Evolutionary conservation across 2,797 vertebrate species (phyloP).

Genomic region (Aplochiton taeniatus): DNA sequence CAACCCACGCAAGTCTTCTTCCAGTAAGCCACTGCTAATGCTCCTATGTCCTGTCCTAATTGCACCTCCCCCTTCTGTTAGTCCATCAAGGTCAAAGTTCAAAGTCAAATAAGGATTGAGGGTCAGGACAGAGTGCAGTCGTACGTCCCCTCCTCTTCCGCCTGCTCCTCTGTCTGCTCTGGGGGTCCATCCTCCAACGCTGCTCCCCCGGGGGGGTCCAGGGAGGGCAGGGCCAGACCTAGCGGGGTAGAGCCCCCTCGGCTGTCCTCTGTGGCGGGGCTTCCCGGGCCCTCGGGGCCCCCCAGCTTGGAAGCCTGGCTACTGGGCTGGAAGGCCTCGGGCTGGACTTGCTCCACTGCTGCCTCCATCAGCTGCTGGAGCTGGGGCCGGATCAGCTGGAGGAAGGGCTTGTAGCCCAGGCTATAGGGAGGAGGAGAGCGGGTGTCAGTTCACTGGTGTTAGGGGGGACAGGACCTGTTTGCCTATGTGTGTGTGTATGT

Average conservation of each 20-base stretch:
- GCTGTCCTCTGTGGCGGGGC: constrained; percentile 79
- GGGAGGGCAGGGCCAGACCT: constrained; percentile 71
- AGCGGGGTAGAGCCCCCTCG: constrained; percentile 72
- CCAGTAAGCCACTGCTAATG: constrained; percentile 35
- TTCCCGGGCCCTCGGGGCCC: constrained; percentile 67
- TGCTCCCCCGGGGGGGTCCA: constrained; percentile 55
- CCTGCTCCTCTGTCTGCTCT: constrained; percentile 78
- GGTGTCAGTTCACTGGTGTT: background rate
- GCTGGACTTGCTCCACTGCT: constrained; percentile 81
- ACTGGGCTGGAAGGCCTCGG: constrained; percentile 87
- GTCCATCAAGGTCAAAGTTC: constrained; percentile 33
- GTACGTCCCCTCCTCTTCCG: constrained; percentile 85
- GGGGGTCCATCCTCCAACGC: constrained; percentile 72
- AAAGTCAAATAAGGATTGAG: constrained; percentile 28
- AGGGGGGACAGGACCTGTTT: too few relatives aligned
- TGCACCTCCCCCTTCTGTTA: constrained; percentile 2
- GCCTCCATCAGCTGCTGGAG: constrained; percentile 88
- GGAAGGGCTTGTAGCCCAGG: constrained; percentile 95
- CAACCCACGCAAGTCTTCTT: constrained; percentile 31
- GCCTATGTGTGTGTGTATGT: too few relatives aligned
- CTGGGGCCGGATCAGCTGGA: constrained; percentile 91
- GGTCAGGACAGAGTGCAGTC: constrained; percentile 92
- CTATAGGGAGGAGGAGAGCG: constrained; percentile 61
- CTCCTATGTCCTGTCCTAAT: constrained; percentile 4
- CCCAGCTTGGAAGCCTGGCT: constrained; percentile 77